Conservation (phyloP, 30 jellyfish, hydroid and myxozoan genomes). For the Aurelia coerulea region DNA sequence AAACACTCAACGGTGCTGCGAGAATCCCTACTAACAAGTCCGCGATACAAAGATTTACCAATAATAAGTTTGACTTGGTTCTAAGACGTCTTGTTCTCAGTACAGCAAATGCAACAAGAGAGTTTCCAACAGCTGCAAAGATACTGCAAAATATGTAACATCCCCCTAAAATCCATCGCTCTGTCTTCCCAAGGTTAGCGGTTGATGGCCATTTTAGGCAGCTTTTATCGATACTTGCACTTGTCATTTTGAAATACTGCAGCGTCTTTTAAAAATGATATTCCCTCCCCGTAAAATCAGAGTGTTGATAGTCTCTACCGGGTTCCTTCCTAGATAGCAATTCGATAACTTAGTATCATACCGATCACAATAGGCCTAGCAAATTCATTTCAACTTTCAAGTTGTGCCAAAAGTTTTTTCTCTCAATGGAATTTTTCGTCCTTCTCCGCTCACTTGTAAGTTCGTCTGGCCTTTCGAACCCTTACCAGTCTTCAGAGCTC, state of each 20-base stretch:
- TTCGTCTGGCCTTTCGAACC: too few species aligned
- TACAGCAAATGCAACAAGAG: slow-evolving; percentile 6
- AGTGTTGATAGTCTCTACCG: too few species aligned
- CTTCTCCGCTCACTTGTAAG: too few species aligned
- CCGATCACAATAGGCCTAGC: too few species aligned
- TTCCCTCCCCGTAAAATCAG: too few species aligned
- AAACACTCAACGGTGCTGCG: slow-evolving; percentile 41
- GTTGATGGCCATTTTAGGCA: slow-evolving; percentile 55
- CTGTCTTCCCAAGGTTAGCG: not conserved
- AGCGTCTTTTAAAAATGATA: too few species aligned
- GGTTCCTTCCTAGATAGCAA: too few species aligned
- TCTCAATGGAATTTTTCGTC: too few species aligned
- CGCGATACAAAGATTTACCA: slow-evolving; percentile 43
- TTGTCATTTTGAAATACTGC: not conserved
- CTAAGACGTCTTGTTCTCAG: slow-evolving; percentile 3
- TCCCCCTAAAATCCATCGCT: slow-evolving; percentile 38
- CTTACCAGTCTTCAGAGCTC: too few species aligned
- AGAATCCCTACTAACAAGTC: slow-evolving; percentile 37
- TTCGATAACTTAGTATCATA: too few species aligned
- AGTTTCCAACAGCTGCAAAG: slow-evolving; percentile 25
- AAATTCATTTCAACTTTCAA: too few species aligned
- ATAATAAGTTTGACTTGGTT: slow-evolving; percentile 28
- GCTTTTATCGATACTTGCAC: not conserved
- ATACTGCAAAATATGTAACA: slow-evolving; percentile 27
- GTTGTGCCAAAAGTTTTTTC: too few species aligned